Conservation (phyloP, 2,888 invertebrate genomes). For the Eudemis profundana region DNA sequence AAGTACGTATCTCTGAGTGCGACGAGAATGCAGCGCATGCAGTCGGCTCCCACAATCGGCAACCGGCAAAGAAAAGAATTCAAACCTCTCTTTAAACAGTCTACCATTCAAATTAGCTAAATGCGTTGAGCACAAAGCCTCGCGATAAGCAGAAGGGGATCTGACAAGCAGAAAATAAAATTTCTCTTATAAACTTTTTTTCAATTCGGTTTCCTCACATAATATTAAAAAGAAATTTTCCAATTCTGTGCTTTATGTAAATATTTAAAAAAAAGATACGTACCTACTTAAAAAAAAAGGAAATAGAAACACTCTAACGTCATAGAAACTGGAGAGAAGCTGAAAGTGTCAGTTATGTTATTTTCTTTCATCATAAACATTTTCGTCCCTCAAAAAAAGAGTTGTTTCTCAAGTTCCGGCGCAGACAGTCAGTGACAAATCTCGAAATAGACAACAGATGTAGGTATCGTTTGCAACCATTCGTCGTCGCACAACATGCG, state of each 20-base stretch:
- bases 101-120: slow-evolving; percentile 84
- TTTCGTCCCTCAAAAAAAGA: slow-evolving; percentile 61
- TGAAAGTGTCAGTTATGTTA: slow-evolving; percentile 53
- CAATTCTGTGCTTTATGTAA: too few species aligned
- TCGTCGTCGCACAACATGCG: slow-evolving; percentile 81
- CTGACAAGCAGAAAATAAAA: slow-evolving; percentile 48
- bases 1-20: slow-evolving; percentile 73
- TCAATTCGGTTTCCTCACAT: neutral
- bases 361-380: slow-evolving; percentile 56
- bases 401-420: slow-evolving; percentile 72
- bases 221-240: neutral
- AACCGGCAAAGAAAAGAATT: slow-evolving; percentile 78
- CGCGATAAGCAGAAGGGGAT: slow-evolving; percentile 76
- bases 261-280: too few species aligned
- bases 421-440: slow-evolving; percentile 78
- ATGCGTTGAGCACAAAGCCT: slow-evolving; percentile 81
- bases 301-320: neutral
- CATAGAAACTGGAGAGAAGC: neutral
- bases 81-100: slow-evolving; percentile 79
- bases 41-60: slow-evolving; percentile 75
- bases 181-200: neutral
- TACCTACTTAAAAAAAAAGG: neutral
- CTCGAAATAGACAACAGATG: slow-evolving; percentile 81
- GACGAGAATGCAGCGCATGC: slow-evolving; percentile 76
- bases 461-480: slow-evolving; percentile 81